These are phyloP conservation scores for Cacatua alba DNA, from an alignment of 2,113 vertebrate species.

Conservation along the genomic window DNA sequence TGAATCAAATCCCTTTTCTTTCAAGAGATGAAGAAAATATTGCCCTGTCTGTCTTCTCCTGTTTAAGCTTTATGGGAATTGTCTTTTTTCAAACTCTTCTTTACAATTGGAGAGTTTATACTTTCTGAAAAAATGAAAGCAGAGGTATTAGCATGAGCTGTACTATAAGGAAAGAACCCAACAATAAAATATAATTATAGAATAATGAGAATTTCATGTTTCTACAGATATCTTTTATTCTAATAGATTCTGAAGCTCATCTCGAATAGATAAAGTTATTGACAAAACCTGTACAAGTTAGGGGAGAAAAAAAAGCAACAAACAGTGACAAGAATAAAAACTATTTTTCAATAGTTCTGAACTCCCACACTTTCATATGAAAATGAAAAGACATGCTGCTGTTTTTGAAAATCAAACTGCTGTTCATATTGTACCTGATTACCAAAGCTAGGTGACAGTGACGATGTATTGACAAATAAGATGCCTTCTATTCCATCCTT, in stretches of 20 bases:
- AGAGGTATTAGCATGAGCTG: neutral
- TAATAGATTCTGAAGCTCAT: neutral
- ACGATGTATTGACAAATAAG: conserved; percentile 42
- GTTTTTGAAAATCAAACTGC: neutral
- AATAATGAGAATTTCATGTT: neutral
- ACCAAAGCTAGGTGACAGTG: conserved; percentile 27
- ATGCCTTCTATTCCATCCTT: conserved; percentile 36
- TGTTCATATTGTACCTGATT: neutral
- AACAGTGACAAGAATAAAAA: neutral
- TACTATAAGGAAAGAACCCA: neutral
- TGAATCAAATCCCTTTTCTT: neutral
- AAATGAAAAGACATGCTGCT: neutral
- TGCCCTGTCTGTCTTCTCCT: neutral
- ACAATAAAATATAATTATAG: neutral
- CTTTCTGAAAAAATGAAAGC: neutral
- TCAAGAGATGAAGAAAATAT: neutral
- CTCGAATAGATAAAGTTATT: neutral
- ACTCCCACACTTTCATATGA: neutral
- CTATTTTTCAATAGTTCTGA: neutral
- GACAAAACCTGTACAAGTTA: neutral
- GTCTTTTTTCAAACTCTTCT: neutral
- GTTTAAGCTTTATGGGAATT: neutral
- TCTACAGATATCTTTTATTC: neutral
- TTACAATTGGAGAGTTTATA: neutral
- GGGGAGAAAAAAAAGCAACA: neutral